Base-by-base conservation (phyloP, 2,888 invertebrate genomes). In the Tolmerus cingulatus region DNA sequence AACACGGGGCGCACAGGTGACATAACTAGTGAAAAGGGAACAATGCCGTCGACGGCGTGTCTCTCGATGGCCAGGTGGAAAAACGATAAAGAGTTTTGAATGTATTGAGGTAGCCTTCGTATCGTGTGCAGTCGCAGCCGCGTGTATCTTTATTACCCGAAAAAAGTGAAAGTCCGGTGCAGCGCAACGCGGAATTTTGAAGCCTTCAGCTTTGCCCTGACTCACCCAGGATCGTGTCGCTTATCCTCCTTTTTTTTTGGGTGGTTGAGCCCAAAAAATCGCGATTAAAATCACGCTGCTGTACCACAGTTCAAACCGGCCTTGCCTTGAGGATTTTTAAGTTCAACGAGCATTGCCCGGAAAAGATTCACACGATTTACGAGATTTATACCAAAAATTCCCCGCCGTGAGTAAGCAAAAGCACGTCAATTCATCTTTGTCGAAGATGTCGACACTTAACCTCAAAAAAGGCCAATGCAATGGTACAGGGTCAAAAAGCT, bases 131-230 rank as follows among this genome's bases (percentile, higher is more conserved):
- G 14, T 51, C 46, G 46, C 23, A 27, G 40, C 30, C 9, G 46
- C 23, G 9, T 78, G 46, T 43, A 78, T 46, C 43, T 51, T 51
- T 51, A 66, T 66, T 66, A 43, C 34, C n/a, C 37, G 78, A 78
- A 46, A 46, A 79, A 79, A 79, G 79, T 79, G 79, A 79, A 79
- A 79, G 79, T 55, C 14, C 5, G 4, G 5, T 79, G 79, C 30
- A 55, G 30, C 51, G 51, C 46, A 27, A 14, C 30, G 51, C 30
- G 27, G 27, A 12, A 66, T 66, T 66, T 66, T 27, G 7, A 66
- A 66, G 19, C 23, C 66, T 66, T 66, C 27, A 23, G 19, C n/a
- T 51, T 51, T 51, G n/a, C 51, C n/a, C 51, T 16, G 66, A 66
- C 12, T 66, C 66, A 27, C 23, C 7, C n/a, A 51, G 51, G n/a